Base-by-base conservation (phyloP, 2,113 vertebrate genomes). In the Anser brachyrhynchus region DNA sequence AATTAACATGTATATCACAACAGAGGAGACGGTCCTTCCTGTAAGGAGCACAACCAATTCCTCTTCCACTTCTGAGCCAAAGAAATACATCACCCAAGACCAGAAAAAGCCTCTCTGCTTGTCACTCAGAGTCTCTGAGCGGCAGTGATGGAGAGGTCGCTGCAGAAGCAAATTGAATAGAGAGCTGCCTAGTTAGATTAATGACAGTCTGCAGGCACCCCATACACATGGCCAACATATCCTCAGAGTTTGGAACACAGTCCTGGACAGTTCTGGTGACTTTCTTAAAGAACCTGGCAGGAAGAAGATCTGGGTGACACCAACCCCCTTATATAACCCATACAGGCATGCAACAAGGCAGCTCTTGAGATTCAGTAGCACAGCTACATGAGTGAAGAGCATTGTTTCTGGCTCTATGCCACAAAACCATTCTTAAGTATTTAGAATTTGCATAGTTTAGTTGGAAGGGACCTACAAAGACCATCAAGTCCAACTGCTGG, bases 381-480 rank as follows among this genome's bases (percentile, higher is more conserved):
- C 11, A 49, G 11, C 6, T 67, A 10, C 0, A 0, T 10, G 13
- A 76, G 9, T 29, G 11, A 78, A 67, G 21, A 69, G 5, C 35
- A 33, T 29, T 59, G 31, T 11, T 43, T 76, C 51, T 55, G 29
- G 15, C 31, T 44, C 6, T 76, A 51, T 66, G 75, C 31, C 46
- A 55, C 35, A 62, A 54, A 44, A 64, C 2, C 2, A 2, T 64
- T 74, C 41, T 58, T 58, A 33, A 13, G 19, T 31, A n/a, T 58
- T n/a, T n/a, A 13, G 19, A 58, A 21, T 58, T 58, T 20, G 57
- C n/a, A 58, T 17, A 55, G 52, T 55, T 55, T 29, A 16, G 20
- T 55, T 13, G 52, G 52, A 55, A 55, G 26, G 52, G 26, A 55
- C 52, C 15, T 55, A 29, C 52, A 10, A 55, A 58, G 55, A 58